Evolutionary conservation across 2,888 invertebrate genomes (phyloP).

Genomic region (Griposia aprilina): DNA sequence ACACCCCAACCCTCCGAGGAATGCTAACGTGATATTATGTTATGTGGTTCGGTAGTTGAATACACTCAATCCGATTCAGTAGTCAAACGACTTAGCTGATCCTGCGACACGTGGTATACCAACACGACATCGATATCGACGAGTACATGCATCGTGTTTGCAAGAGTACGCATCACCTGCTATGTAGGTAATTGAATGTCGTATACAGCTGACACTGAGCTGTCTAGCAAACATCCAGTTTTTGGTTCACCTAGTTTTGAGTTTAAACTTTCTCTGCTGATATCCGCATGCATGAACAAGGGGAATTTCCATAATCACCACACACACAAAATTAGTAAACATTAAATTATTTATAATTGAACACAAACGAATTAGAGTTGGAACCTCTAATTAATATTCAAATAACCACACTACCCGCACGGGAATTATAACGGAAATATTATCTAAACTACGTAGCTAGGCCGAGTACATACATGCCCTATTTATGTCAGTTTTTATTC

Average conservation of each 20-base stretch:
- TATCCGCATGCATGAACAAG: neutral
- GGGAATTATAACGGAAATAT: slow-evolving; percentile 38
- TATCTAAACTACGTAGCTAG: slow-evolving; percentile 48
- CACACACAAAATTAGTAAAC: neutral
- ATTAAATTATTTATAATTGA: slow-evolving; percentile 31
- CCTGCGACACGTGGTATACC: neutral
- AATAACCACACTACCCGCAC: slow-evolving; percentile 28
- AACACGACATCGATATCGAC: slow-evolving; percentile 21
- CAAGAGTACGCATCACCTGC: slow-evolving; percentile 49
- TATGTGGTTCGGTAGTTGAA: neutral
- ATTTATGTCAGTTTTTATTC: slow-evolving; percentile 43
- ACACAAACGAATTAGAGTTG: slow-evolving; percentile 28
- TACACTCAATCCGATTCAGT: neutral
- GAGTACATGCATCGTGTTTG: slow-evolving; percentile 57
- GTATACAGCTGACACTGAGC: slow-evolving; percentile 45
- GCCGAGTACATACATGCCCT: slow-evolving; percentile 4
- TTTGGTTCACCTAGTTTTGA: slow-evolving; percentile 5
- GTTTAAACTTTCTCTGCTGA: neutral
- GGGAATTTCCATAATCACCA: neutral
- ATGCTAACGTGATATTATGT: neutral
- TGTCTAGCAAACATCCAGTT: slow-evolving; percentile 13
- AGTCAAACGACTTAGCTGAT: neutral
- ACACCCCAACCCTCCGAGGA: neutral
- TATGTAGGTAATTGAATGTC: slow-evolving; percentile 75
- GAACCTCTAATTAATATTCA: slow-evolving; percentile 46